A percentile compares a stretch with the other conserved stretches of the same genome.
phyloP scores from a whole-genome alignment of 1,140 invertebrate species.

The Cydia pomonella region DNA sequence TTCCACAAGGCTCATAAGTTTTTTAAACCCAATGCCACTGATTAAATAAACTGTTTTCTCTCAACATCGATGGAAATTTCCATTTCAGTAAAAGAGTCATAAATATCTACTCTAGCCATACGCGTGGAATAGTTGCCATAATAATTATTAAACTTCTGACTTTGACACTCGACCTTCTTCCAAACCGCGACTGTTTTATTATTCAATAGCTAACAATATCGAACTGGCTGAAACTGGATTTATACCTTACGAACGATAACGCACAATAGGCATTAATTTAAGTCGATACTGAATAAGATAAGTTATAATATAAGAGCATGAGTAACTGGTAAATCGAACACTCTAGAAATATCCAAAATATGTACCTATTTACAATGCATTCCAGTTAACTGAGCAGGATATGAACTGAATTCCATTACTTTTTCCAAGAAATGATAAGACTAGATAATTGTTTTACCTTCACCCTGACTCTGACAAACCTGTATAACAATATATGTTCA shows the following conservation, averaged over 20 bases:
- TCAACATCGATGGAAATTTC: neutral
- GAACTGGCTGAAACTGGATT: neutral
- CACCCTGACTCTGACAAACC: neutral
- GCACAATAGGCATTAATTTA: neutral
- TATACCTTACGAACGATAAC: neutral
- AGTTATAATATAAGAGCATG: neutral
- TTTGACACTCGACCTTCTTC: neutral
- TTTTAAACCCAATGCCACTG: too few relatives aligned
- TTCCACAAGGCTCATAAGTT: too few relatives aligned
- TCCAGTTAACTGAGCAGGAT: too few relatives aligned
- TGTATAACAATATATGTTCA: neutral
- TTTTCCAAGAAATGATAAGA: too few relatives aligned
- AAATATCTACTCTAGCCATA: neutral
- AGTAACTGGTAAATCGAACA: neutral
- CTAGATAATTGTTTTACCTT: neutral
- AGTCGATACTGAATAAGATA: neutral
- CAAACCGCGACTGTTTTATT: neutral
- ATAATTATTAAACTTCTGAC: neutral
- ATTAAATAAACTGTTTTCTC: too few relatives aligned
- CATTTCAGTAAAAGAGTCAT: neutral
- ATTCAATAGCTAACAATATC: neutral
- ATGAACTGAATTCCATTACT: too few relatives aligned
- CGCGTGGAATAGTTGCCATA: neutral
- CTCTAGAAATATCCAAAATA: slow-evolving; percentile 1
- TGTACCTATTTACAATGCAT: too few relatives aligned